Evolutionary conservation across 2,113 vertebrate species (phyloP), one percentile per base, ranked within the genome.

Genomic region (Paralichthys olivaceus): DNA sequence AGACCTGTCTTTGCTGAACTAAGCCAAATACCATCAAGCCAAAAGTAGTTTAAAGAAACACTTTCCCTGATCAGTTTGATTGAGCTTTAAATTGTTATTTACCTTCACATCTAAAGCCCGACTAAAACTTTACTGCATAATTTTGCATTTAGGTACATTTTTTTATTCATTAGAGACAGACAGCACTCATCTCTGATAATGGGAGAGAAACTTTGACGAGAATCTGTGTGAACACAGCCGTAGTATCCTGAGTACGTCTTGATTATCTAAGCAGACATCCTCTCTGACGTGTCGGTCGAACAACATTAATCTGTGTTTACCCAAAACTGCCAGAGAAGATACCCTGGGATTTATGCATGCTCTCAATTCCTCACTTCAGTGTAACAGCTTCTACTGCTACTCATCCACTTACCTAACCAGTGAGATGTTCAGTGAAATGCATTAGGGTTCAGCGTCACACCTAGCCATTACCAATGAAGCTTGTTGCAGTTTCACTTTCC

Each of bases 231-330:
- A 72, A 59, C 63, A 63, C 61, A 69, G 67, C 65, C 29, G 43
- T 71, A 43, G 14, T 7, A 81, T 47, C 40, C 49, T 7, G 20
- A 69, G 63, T 86, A 60, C 2, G 23, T 89, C 79, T 81, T 80
- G 78, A 88, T 91, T 81, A 89, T 77, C 69, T 59, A 53, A 79
- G 77, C 69, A 55, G 59, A 43, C 66, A 45, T 83, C 66, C 60
- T 54, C 61, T 68, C 55, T 72, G 68, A 86, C 70, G 79, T 34
- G 64, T 68, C n/a, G 47, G 84, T 84, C 63, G 58, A 87, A 83
- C 25, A 77, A 70, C 84, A 91, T 92, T 88, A 86, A 87, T 89
- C 87, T 80, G 84, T 90, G 86, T 90, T 91, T 87, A 87, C 87
- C 76, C 69, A 7, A 54, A 70, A 81, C 83, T 80, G 84, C 74